These are phyloP conservation scores for Squalus acanthias DNA, from an alignment of 2,797 vertebrate species.

Conservation along the genomic window DNA sequence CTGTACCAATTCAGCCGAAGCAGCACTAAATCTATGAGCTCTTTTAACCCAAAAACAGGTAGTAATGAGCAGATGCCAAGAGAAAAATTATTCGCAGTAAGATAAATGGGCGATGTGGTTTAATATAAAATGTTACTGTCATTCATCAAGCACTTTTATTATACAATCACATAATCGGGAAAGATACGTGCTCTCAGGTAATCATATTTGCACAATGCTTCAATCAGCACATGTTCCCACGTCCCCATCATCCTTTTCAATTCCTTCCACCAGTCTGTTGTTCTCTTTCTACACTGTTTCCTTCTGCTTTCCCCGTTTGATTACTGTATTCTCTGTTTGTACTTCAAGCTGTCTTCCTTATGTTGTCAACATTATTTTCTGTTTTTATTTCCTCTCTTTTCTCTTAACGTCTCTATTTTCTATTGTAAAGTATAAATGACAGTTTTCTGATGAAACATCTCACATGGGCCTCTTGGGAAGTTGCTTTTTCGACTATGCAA, in stretches of 20 bases:
- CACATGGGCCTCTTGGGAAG: background rate
- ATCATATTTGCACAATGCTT: background rate
- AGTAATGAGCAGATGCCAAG: background rate
- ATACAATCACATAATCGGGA: background rate
- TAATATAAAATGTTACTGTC: background rate
- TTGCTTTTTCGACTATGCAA: background rate
- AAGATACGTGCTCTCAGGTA: background rate
- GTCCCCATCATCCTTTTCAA: background rate
- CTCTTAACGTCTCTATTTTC: background rate
- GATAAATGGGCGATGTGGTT: background rate
- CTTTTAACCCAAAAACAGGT: background rate
- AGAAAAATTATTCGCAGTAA: background rate
- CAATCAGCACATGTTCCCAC: background rate
- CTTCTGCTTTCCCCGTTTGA: background rate
- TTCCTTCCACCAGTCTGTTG: background rate
- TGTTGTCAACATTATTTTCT: background rate
- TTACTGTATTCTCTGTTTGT: background rate
- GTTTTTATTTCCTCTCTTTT: background rate
- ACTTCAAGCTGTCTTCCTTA: background rate
- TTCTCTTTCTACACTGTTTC: background rate
- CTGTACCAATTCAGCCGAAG: background rate
- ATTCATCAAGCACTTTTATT: background rate
- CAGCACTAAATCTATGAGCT: background rate
- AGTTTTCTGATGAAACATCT: no score
- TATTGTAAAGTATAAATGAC: background rate